These are phyloP conservation scores for Cydia amplana DNA, from an alignment of 1,140 invertebrate genomes.

Conservation along the genomic window DNA sequence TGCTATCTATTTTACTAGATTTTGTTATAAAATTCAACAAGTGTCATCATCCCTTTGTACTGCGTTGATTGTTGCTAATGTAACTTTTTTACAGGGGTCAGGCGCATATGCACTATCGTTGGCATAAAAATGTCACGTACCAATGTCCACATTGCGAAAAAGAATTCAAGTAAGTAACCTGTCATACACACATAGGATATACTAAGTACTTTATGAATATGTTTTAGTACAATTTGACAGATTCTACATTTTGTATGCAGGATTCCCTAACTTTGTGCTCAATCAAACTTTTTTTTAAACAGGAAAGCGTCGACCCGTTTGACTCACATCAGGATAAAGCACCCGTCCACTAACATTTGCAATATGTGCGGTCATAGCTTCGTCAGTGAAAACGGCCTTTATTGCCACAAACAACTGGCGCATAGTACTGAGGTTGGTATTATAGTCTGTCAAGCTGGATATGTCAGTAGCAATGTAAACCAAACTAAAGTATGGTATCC, in stretches of 20 bases:
- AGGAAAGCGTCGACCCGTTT: conserved; percentile 66
- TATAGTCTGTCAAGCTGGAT: too few relatives aligned
- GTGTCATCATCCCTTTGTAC: too few relatives aligned
- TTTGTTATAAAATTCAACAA: too few relatives aligned
- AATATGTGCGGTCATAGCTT: conserved; percentile 70
- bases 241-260: too few relatives aligned
- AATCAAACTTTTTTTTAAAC: conserved; percentile 38
- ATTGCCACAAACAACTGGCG: conserved; percentile 63
- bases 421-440: conserved; percentile 59
- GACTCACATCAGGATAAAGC: conserved; percentile 70
- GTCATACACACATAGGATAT: too few relatives aligned
- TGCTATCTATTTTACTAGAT: too few relatives aligned
- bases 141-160: conserved; percentile 66
- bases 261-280: too few relatives aligned
- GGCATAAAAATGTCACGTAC: conserved; percentile 71
- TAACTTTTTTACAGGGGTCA: conserved; percentile 57
- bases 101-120: conserved; percentile 66
- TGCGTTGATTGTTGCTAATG: not conserved
- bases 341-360: conserved; percentile 65
- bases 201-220: too few relatives aligned
- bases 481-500: too few relatives aligned
- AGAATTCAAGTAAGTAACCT: conserved; percentile 67
- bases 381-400: conserved; percentile 64
- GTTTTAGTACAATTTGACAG: too few relatives aligned
- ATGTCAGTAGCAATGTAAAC: too few relatives aligned